These are phyloP conservation scores for Ganaspis sp. DNA, from an alignment of 1,140 invertebrate genomes.

Conservation along the genomic window DNA sequence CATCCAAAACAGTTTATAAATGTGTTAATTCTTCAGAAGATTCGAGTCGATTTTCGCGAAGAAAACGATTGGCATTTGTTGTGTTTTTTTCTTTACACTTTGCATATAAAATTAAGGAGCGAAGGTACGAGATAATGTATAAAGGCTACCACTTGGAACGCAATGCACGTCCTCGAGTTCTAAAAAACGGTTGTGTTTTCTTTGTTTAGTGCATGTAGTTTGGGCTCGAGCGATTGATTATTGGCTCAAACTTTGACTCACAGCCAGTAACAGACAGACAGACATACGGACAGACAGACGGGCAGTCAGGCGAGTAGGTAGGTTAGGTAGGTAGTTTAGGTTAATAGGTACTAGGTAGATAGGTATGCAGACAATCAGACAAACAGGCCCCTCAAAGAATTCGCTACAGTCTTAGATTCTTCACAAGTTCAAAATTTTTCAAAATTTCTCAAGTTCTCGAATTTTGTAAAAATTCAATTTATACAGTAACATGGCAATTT, in stretches of 20 bases:
- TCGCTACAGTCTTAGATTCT: background rate
- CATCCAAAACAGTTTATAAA: slow-evolving; percentile 39
- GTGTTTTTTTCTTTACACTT: slow-evolving; percentile 48
- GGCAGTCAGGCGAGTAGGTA: slow-evolving; percentile 36
- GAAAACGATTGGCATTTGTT: background rate
- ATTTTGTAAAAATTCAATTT: background rate
- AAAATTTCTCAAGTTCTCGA: background rate
- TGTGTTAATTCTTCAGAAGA: slow-evolving; percentile 44
- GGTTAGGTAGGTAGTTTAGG: background rate
- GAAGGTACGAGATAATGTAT: slow-evolving; percentile 51
- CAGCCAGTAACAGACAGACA: slow-evolving; percentile 59
- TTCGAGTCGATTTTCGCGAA: slow-evolving; percentile 17
- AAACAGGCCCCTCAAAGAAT: slow-evolving; percentile 12
- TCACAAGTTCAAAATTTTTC: background rate
- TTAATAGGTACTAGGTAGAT: slow-evolving; percentile 11
- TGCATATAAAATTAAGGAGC: slow-evolving; percentile 54
- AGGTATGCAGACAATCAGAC: slow-evolving; percentile 7
- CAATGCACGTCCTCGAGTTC: slow-evolving; percentile 51
- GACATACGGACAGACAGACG: slow-evolving; percentile 50
- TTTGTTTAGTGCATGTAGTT: slow-evolving; percentile 53
- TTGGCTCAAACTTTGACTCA: slow-evolving; percentile 39
- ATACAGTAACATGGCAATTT: background rate
- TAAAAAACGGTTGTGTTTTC: slow-evolving; percentile 50
- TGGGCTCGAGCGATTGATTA: slow-evolving; percentile 44
- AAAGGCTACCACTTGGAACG: slow-evolving; percentile 51